A percentile compares a stretch with the other conserved stretches of the same genome.
These are phyloP conservation scores for Brachionus paranguensis DNA, from an alignment of 1,140 invertebrate species.

Conservation along the genomic window DNA sequence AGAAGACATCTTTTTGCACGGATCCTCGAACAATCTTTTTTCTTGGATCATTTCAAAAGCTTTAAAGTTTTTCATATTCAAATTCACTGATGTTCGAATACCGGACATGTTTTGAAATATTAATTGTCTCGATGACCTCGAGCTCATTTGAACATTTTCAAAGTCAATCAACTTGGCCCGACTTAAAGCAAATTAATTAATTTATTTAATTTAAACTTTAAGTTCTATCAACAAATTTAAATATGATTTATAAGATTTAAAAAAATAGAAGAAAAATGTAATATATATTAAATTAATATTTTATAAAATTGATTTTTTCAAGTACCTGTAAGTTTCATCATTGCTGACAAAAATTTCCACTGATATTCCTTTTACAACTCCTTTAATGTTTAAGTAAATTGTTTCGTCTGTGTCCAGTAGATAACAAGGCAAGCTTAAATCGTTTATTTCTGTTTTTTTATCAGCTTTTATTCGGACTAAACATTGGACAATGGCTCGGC, in stretches of 20 bases:
- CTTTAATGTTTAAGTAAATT: background rate
- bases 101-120: conserved; percentile 25
- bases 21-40: background rate
- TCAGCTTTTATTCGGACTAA: background rate
- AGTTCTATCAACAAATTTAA: too few species aligned
- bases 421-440: background rate
- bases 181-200: background rate
- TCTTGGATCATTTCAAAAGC: background rate
- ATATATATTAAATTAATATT: too few species aligned
- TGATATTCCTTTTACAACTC: background rate
- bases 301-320: background rate
- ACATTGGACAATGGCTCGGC: background rate
- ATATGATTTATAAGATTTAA: too few species aligned
- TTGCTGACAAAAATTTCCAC: conserved; percentile 20
- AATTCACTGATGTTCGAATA: background rate
- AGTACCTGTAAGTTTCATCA: background rate
- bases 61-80: conserved; percentile 4
- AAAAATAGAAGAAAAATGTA: too few species aligned
- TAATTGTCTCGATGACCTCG: background rate
- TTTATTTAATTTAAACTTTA: background rate
- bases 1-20: background rate
- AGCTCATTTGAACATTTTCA: background rate
- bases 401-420: background rate
- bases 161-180: conserved; percentile 14
- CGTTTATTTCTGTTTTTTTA: background rate